Evolutionary conservation across 2,888 invertebrate genomes (phyloP), one percentile per base, ranked within the genome.

Genomic region (Drosophila buzzatii): DNA sequence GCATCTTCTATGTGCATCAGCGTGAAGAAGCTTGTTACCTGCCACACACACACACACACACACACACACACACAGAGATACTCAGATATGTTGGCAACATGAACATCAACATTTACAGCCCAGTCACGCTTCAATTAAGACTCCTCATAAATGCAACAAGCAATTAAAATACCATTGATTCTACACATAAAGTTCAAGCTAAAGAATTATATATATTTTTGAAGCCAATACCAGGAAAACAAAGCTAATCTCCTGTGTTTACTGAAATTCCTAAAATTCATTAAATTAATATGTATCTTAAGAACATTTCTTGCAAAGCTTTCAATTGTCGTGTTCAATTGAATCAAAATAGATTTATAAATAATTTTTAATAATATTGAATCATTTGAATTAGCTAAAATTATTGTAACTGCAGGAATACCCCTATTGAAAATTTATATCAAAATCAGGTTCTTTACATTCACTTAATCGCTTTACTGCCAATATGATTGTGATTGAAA

Each of bases 11-110:
- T 52, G 39, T 55, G 61, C 35, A 59, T 41, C 37, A 70, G 69
- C 52, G 58, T 69, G 42, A 59, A 59, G 71, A 53, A 58, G 41
- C 70, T 37, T 63, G 70, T 63, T 71, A 35, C 14, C 42, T 47
- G 70, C 58, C 70, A 58, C 58, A 57, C 44, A 44, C 27, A 52
- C 16, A 31, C 31, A 41, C 39, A 31, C 47, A 16, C 9, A 8
- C 27, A 16, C 8, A 47, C 23, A 70, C 33, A 52, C 12, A 31
- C 20, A 41, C 27, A 27, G 2, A 3, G 3, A 27, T 3, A 31
- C n/a, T 5, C 10, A 49, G 31, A 14, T 37, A 33, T 16, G 18
- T 44, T 33, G n/a, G 18, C 18, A 66, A 58, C 44, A 23, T 35
- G 47, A 33, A 51, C 51, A 51, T 35, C 33, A 51, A 51, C 51